A percentile compares a stretch with the other conserved stretches of the same genome.
phyloP scores from a whole-genome alignment of 1,140 invertebrate species.

The Danaus plexippus region DNA sequence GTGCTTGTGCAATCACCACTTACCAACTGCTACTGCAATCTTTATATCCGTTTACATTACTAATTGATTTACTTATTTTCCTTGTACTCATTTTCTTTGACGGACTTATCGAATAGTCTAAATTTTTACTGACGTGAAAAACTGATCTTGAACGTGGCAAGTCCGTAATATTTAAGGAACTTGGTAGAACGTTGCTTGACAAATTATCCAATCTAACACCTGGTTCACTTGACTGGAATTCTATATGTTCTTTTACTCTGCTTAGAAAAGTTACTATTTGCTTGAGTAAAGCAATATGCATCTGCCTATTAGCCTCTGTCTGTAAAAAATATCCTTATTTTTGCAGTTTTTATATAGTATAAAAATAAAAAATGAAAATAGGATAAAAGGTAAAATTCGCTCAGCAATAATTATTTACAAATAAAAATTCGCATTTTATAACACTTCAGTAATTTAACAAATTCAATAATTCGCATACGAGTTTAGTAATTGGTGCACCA shows the following conservation, averaged over 20 bases:
- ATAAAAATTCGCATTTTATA: conserved; percentile 3
- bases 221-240: conserved; percentile 44
- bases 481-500: conserved; percentile 41
- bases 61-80: conserved; percentile 64
- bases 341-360: conserved; percentile 21
- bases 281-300: conserved; percentile 85
- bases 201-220: conserved; percentile 31
- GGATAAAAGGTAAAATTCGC: conserved; percentile 19
- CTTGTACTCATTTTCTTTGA: conserved; percentile 51
- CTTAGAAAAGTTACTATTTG: conserved; percentile 84
- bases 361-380: conserved; percentile 10
- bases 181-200: conserved; percentile 56
- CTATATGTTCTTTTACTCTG: conserved; percentile 78
- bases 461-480: no score
- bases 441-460: neutral
- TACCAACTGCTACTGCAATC: conserved; percentile 50
- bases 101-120: conserved; percentile 41
- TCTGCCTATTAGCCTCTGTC: conserved; percentile 83
- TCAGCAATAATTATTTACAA: conserved; percentile 24
- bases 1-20: conserved; percentile 17
- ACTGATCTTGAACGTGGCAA: conserved; percentile 64
- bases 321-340: conserved; percentile 64
- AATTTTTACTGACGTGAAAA: conserved; percentile 54
- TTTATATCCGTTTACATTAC: conserved; percentile 59
- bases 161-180: conserved; percentile 61